A percentile compares a stretch with the other conserved stretches of the same genome.
Conservation (phyloP, 2,113 vertebrate species). For the rat (Rattus norvegicus) region GRCr8 NC_086028.1:99091001-99091500, state of each 20-base stretch:
- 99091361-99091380: not conserved
- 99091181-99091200: not conserved
- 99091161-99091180: not conserved
- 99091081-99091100: not conserved
- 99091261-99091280: not conserved
- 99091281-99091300: not conserved
- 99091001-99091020: not conserved
- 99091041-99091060: not conserved
- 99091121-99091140: not conserved
- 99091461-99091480: not conserved
- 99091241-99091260: not conserved
- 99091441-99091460: not conserved
- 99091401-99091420: not conserved
- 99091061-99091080: not conserved
- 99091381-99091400: not conserved
- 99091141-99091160: not conserved
- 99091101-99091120: not conserved
- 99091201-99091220: too few species aligned
- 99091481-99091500: constrained; percentile 5
- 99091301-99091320: not conserved
- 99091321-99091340: not conserved
- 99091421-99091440: not conserved
- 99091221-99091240: not conserved
- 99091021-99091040: not conserved
- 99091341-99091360: not conserved